These are phyloP conservation scores for Porphyrio hochstetteri DNA, from an alignment of 2,113 vertebrate species.

Conservation along the genomic window DNA sequence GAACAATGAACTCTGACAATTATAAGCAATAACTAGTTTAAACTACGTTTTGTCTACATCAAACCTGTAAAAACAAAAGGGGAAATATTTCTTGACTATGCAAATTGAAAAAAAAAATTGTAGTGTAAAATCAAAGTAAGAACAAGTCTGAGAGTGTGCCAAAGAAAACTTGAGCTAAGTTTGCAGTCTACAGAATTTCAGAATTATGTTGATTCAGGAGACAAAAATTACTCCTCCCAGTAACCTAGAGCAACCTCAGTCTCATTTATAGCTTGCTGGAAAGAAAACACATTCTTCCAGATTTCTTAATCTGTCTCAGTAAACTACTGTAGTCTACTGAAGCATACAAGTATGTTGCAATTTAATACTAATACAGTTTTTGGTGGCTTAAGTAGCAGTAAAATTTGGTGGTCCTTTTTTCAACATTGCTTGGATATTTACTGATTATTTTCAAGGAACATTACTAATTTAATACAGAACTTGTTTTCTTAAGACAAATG, in stretches of 20 bases:
- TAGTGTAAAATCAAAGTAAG: slow-evolving; percentile 18
- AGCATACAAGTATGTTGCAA: neutral
- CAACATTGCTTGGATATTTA: neutral
- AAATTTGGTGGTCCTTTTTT: neutral
- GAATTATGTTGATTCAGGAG: slow-evolving; percentile 39
- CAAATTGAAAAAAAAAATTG: slow-evolving; percentile 10
- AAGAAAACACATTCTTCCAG: slow-evolving; percentile 28
- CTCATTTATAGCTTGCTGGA: slow-evolving; percentile 20
- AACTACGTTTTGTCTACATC: neutral
- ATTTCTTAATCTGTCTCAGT: slow-evolving; percentile 25
- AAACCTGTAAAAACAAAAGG: slow-evolving; percentile 8
- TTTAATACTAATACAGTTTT: neutral
- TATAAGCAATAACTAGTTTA: neutral
- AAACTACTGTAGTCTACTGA: neutral
- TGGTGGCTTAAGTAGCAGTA: neutral
- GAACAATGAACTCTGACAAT: neutral
- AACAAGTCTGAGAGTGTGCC: slow-evolving; percentile 4
- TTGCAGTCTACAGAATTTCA: slow-evolving; percentile 34
- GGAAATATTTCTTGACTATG: slow-evolving; percentile 37
- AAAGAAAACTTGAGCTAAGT: slow-evolving; percentile 32
- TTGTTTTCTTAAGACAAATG: neutral
- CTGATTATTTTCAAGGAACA: neutral
- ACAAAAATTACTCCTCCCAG: slow-evolving; percentile 41
- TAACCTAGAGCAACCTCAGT: slow-evolving; percentile 14
- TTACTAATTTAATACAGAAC: neutral